Base-by-base conservation (phyloP, 2,797 vertebrate species). In the Xiphorhynchus erythropygius region DNA sequence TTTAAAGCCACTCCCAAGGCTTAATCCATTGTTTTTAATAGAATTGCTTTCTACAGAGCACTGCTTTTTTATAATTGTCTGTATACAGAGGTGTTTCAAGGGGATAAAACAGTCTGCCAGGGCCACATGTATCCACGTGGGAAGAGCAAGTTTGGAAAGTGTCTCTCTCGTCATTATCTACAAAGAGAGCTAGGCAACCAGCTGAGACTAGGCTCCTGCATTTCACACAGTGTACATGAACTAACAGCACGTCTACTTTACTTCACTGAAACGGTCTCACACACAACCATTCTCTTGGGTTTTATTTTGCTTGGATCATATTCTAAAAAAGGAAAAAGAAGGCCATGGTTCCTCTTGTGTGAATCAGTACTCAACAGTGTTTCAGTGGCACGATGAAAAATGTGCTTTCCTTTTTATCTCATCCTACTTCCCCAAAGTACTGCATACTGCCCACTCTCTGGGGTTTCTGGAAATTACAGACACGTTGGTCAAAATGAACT, bases 81-180 rank as follows among this genome's bases (percentile, higher is more conserved):
- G 8, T 47, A 17, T 5, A 46, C 5, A 78, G 80, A 64, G 39
- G 47, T 44, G 59, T 73, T 92, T 59, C 59, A 57, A 62, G 39
- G 5, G 39, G 35, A 47, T 82, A 35, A 25, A 93, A 52, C 2
- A 71, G 14, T 62, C 55, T 89, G 47, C 23, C 67, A 73, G 30
- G 82, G 33, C 28, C 28, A 41, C 33, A 50, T 25, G 49, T 10
- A 47, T 10, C 67, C 67, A 41, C n/a, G 28, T 1, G n/a, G 50
- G 81, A 78, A 50, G 18, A 89, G 80, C 12, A 75, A 74, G 37
- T 44, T 88, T 57, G 73, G 69, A 52, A 94, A 84, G n/a, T 18
- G 27, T 32, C 6, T 5, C 53, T 80, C 49, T 64, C 18, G 2
- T 42, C 41, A 19, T 57, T 39, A 57, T 59, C 70, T 78, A 69